phyloP scores from a whole-genome alignment of 1,140 invertebrate genomes.

The Bombyx mori region ASM3026992v2 NC_085112.1:13222501-13223000 shows the following conservation, averaged over 20 bases:
- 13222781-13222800: slow-evolving; percentile 36
- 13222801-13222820: slow-evolving; percentile 42
- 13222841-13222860: slow-evolving; percentile 15
- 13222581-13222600: slow-evolving; percentile 26
- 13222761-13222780: slow-evolving; percentile 28
- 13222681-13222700: slow-evolving; percentile 29
- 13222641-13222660: slow-evolving; percentile 52
- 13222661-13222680: slow-evolving; percentile 54
- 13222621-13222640: slow-evolving; percentile 42
- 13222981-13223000: slow-evolving; percentile 13
- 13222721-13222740: slow-evolving; percentile 29
- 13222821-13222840: slow-evolving; percentile 53
- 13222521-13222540: too few species aligned
- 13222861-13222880: slow-evolving; percentile 22
- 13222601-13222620: slow-evolving; percentile 52
- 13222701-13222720: slow-evolving; percentile 32
- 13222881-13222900: too few species aligned
- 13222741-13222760: slow-evolving; percentile 24
- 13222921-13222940: too few species aligned
- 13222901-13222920: too few species aligned
- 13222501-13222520: too few species aligned
- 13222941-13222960: too few species aligned
- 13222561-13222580: slow-evolving; percentile 5
- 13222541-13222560: neutral
- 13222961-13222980: too few species aligned